A percentile compares a stretch with the other conserved stretches of the same genome.
phyloP scores from a whole-genome alignment of 2,797 vertebrate genomes.

The Podargus strigoides region DNA sequence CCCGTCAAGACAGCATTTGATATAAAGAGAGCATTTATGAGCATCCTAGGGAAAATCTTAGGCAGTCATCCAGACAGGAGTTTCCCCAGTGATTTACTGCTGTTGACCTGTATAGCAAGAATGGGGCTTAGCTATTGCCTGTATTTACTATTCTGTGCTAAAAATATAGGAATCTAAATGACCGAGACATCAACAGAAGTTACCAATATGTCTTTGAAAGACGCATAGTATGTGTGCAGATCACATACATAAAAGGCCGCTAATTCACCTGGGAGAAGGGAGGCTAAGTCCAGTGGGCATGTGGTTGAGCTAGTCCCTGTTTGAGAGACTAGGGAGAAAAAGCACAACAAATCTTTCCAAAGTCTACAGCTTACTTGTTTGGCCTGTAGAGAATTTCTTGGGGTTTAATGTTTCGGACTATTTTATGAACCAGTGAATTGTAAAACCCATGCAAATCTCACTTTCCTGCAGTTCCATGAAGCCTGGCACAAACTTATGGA shows the following conservation, averaged over 20 bases:
- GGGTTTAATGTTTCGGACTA: neutral
- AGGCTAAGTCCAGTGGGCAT: neutral
- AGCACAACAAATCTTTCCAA: neutral
- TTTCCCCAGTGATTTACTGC: neutral
- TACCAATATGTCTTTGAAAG: neutral
- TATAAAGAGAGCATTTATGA: neutral
- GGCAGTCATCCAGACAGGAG: neutral
- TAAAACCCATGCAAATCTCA: neutral
- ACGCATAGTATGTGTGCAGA: neutral
- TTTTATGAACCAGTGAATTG: neutral
- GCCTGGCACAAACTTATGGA: slow-evolving; percentile 96
- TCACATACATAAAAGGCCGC: neutral
- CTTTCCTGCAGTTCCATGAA: slow-evolving; percentile 87
- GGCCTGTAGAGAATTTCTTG: neutral
- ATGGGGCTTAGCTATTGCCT: neutral
- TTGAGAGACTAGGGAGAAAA: neutral
- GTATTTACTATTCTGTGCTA: neutral
- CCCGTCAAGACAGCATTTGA: neutral
- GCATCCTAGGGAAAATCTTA: neutral
- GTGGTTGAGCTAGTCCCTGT: neutral
- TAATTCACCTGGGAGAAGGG: neutral
- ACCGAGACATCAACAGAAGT: neutral
- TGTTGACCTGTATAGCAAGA: neutral
- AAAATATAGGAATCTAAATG: neutral
- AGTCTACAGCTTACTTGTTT: neutral